A percentile compares a stretch with the other conserved stretches of the same genome.
phyloP scores from a whole-genome alignment of 2,888 invertebrate genomes.

The Cephus spinipes region DNA sequence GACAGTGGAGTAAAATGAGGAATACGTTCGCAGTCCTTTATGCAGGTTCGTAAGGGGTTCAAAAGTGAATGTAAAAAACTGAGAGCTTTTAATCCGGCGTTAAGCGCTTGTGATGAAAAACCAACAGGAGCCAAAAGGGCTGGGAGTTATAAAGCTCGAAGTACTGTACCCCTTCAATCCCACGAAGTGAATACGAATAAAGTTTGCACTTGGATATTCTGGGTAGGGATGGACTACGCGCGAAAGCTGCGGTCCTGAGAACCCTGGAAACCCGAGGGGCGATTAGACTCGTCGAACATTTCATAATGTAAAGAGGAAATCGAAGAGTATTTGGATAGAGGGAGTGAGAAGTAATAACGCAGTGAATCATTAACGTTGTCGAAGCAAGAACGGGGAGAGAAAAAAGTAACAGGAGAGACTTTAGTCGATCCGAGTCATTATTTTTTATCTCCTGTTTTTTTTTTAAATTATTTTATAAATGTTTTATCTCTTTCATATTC shows the following conservation, averaged over 20 bases:
- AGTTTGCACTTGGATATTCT: background rate
- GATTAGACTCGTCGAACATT: background rate
- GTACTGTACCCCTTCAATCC: background rate
- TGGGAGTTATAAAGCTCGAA: background rate
- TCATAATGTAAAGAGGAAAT: background rate
- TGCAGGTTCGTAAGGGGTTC: background rate
- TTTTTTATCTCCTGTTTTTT: background rate
- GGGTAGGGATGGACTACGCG: background rate
- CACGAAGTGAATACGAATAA: background rate
- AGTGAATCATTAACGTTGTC: background rate
- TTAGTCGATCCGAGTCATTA: background rate
- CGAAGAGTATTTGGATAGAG: background rate
- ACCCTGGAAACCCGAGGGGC: background rate
- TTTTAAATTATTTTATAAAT: background rate
- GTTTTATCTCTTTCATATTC: background rate
- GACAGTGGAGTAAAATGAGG: background rate
- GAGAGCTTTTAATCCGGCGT: constrained; percentile 8
- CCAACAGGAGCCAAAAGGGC: background rate
- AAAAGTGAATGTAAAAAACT: background rate
- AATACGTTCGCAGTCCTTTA: background rate
- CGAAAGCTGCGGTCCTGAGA: background rate
- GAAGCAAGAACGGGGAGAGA: background rate
- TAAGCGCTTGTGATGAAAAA: constrained; percentile 18
- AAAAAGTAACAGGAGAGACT: background rate
- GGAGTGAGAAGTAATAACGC: background rate